These are phyloP conservation scores for Platyura marginata DNA, from an alignment of 1,140 invertebrate species.

Conservation along the genomic window DNA sequence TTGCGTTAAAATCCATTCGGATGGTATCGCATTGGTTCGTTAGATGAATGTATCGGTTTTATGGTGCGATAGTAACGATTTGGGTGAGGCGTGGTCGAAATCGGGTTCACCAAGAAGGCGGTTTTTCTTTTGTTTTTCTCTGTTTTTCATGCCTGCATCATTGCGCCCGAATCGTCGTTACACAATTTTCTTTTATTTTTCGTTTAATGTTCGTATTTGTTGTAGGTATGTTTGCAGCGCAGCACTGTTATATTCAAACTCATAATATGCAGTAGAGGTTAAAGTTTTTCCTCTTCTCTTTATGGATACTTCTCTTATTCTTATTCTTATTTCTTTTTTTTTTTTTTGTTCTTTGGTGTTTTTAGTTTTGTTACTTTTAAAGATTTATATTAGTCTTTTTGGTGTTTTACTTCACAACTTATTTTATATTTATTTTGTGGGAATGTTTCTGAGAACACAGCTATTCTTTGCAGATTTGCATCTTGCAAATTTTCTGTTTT, in stretches of 20 bases:
- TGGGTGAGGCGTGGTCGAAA: not conserved
- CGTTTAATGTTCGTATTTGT: too few relatives aligned
- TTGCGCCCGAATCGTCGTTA: too few relatives aligned
- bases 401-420: not conserved
- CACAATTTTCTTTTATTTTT: too few relatives aligned
- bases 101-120: not conserved
- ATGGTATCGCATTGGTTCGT: not conserved
- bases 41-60: not conserved
- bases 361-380: not conserved
- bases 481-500: not conserved
- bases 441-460: not conserved
- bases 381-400: not conserved
- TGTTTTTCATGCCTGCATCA: too few relatives aligned
- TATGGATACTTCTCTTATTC: not conserved
- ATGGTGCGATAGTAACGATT: not conserved
- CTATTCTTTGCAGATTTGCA: not conserved
- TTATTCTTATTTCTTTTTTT: not conserved
- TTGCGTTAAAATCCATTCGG: not conserved
- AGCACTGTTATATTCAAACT: too few relatives aligned
- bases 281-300: too few relatives aligned
- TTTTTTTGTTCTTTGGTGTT: too few relatives aligned
- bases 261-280: too few relatives aligned
- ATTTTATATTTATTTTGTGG: not conserved
- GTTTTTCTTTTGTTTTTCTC: not conserved
- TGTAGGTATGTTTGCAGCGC: too few relatives aligned